phyloP scores from a whole-genome alignment of 2,113 vertebrate species.

The Rhagologus leucostigma region DNA sequence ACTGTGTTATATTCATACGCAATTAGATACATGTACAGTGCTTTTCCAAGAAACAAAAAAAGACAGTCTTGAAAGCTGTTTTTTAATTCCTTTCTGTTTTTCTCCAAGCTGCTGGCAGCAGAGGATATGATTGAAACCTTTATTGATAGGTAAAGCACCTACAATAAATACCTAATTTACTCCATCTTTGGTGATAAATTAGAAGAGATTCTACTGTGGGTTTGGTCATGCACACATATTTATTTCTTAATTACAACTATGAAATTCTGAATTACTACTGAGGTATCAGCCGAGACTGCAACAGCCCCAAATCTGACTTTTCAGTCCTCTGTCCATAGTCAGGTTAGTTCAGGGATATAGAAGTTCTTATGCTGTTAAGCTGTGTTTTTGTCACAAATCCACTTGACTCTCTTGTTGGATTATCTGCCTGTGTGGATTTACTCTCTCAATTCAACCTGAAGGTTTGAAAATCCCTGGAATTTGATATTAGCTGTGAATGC shows the following conservation, averaged over 20 bases:
- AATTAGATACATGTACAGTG: background rate
- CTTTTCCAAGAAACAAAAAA: background rate
- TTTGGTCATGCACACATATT: background rate
- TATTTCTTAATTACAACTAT: background rate
- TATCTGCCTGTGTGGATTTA: background rate
- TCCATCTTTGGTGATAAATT: background rate
- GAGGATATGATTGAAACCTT: background rate
- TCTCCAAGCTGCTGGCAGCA: background rate
- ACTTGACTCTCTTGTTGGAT: background rate
- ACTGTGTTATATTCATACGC: background rate
- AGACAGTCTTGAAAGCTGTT: background rate
- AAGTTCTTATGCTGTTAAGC: background rate
- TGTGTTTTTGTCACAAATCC: background rate
- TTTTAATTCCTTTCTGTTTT: background rate
- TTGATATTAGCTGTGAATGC: background rate
- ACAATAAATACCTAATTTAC: background rate
- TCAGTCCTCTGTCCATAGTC: background rate
- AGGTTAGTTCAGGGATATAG: background rate
- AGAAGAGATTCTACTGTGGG: background rate
- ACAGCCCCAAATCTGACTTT: background rate
- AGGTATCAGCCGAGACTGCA: background rate
- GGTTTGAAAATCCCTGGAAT: background rate
- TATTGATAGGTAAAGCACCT: background rate
- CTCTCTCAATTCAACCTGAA: background rate
- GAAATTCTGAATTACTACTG: background rate